Evolutionary conservation across 2,797 vertebrate genomes (phyloP).

Genomic region (Myiotriccus ornatus): DNA sequence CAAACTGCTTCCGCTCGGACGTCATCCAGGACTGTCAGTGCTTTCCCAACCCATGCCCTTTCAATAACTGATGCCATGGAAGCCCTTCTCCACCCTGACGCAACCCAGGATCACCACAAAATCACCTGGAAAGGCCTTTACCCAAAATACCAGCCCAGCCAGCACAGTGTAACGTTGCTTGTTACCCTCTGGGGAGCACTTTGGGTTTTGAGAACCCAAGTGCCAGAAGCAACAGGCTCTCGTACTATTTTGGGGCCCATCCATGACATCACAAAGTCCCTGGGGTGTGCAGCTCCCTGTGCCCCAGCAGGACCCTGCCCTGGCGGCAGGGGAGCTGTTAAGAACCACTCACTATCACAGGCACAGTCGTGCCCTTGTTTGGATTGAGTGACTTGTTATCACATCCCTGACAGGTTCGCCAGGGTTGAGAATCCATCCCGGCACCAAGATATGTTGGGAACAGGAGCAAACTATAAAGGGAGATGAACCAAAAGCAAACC

Average conservation of each 20-base stretch:
- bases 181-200: not conserved
- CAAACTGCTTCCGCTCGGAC: not conserved
- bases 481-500: not conserved
- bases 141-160: not conserved
- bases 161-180: not conserved
- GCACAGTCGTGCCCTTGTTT: constrained; percentile 26
- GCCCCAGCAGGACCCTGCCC: not conserved
- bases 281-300: accelerated
- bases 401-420: constrained; percentile 26
- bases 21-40: not conserved
- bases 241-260: not conserved
- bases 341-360: not conserved
- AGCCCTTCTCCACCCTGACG: not conserved
- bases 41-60: not conserved
- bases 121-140: not conserved
- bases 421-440: constrained; percentile 36
- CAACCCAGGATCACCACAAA: not conserved
- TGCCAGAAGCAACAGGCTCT: not conserved
- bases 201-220: not conserved
- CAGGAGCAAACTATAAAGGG: constrained; percentile 9
- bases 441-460: constrained; percentile 24
- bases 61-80: not conserved
- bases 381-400: constrained; percentile 37
- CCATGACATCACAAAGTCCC: not conserved
- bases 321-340: not conserved